phyloP scores from a whole-genome alignment of 1,140 invertebrate species.

The Solenopsis invicta region DNA sequence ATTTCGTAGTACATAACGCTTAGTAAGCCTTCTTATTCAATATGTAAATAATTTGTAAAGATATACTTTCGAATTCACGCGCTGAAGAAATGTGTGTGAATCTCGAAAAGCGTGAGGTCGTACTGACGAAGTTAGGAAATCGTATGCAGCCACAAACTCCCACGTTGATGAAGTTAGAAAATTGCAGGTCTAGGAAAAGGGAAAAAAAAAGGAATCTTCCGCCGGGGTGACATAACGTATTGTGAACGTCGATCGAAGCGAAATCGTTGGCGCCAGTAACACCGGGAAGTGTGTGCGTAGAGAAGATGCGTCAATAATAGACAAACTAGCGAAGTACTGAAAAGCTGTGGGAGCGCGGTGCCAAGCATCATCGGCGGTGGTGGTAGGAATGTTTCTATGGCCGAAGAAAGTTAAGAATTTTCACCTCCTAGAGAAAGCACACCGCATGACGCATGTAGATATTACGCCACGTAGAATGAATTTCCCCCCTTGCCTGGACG shows the following conservation, averaged over 20 bases:
- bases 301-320: constrained; percentile 36
- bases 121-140: background rate
- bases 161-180: background rate
- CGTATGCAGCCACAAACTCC: background rate
- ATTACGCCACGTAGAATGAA: constrained; percentile 77
- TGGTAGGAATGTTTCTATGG: constrained; percentile 78
- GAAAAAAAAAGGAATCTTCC: background rate
- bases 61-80: background rate
- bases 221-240: constrained; percentile 20
- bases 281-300: constrained; percentile 22
- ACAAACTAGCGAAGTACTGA: background rate
- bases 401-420: constrained; percentile 85
- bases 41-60: constrained; percentile 3
- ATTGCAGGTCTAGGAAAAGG: background rate
- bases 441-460: constrained; percentile 81
- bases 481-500: constrained; percentile 70
- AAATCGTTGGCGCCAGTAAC: constrained; percentile 25
- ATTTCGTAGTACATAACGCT: background rate
- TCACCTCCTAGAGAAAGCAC: constrained; percentile 85
- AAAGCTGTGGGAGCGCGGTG: constrained; percentile 51
- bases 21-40: background rate
- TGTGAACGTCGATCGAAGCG: constrained; percentile 4
- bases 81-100: background rate
- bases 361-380: constrained; percentile 73
- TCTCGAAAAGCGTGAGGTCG: constrained; percentile 2